Conservation (phyloP, 1,140 invertebrate species). For the Leguminivora glycinivorella region DNA sequence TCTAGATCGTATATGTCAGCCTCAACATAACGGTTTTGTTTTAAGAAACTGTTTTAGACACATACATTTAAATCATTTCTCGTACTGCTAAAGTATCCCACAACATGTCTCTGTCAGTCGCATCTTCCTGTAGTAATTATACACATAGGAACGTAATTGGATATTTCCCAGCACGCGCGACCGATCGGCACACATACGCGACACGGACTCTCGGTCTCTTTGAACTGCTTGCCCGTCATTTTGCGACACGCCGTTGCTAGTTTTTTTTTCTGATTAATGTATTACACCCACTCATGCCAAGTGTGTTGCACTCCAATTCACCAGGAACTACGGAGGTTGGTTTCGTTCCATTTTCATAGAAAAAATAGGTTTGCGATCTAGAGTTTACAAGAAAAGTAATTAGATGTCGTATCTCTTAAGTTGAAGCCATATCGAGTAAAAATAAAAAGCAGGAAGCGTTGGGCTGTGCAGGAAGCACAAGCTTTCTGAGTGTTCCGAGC, state of each 20-base stretch:
- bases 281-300: background rate
- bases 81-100: no score
- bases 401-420: background rate
- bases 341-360: background rate
- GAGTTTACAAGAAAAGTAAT: background rate
- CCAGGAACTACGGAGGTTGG: background rate
- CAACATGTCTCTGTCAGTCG: no score
- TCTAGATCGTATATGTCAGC: no score
- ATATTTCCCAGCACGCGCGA: constrained; percentile 38
- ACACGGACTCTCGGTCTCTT: constrained; percentile 30
- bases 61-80: no score
- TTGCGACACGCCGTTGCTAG: constrained; percentile 14
- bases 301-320: constrained; percentile 1
- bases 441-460: background rate
- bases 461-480: background rate
- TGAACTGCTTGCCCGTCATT: constrained; percentile 15
- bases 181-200: constrained; percentile 34
- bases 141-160: constrained; percentile 37
- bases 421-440: background rate
- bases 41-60: no score
- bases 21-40: no score
- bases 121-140: constrained; percentile 19
- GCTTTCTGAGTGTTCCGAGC: background rate
- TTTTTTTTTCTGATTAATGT: constrained; percentile 25
- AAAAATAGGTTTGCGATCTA: background rate